Evolutionary conservation across 2,888 invertebrate genomes (phyloP).

Genomic region (Neoitamus cyanurus): DNA sequence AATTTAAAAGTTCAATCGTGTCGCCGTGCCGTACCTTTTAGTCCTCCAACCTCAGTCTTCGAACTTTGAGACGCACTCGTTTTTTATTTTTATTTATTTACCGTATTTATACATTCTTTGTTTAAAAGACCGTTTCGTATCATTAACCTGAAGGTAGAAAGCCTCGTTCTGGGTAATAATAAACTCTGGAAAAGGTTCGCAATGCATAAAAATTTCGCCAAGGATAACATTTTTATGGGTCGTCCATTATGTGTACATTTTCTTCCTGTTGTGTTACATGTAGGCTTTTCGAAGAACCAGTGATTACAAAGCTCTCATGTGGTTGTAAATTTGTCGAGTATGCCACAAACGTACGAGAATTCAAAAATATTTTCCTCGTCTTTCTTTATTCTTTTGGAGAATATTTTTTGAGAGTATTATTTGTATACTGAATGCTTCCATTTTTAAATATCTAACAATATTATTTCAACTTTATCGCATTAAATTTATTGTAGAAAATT

Average conservation of each 20-base stretch:
- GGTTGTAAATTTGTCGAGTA: not conserved
- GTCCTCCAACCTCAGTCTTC: not conserved
- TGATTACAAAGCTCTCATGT: not conserved
- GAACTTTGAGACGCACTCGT: not conserved
- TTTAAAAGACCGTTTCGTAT: not conserved
- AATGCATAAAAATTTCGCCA: not conserved
- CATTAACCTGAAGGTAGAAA: not conserved
- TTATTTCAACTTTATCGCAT: no score
- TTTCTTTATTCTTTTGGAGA: no score
- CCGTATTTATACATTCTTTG: not conserved
- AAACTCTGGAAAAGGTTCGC: not conserved
- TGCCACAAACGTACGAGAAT: no score
- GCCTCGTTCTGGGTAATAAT: slow-evolving; percentile 3
- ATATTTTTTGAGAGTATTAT: no score
- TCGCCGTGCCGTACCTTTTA: not conserved
- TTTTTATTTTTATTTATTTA: not conserved
- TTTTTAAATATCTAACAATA: no score
- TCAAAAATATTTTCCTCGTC: no score
- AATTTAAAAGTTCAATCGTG: not conserved
- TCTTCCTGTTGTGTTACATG: not conserved
- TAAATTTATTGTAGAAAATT: no score
- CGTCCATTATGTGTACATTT: not conserved
- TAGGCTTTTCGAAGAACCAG: not conserved
- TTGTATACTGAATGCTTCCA: no score
- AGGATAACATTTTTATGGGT: not conserved